Evolutionary conservation across 1,140 invertebrate genomes (phyloP), one percentile per base, ranked within the genome.

Genomic region (Drosophila serrata): DNA sequence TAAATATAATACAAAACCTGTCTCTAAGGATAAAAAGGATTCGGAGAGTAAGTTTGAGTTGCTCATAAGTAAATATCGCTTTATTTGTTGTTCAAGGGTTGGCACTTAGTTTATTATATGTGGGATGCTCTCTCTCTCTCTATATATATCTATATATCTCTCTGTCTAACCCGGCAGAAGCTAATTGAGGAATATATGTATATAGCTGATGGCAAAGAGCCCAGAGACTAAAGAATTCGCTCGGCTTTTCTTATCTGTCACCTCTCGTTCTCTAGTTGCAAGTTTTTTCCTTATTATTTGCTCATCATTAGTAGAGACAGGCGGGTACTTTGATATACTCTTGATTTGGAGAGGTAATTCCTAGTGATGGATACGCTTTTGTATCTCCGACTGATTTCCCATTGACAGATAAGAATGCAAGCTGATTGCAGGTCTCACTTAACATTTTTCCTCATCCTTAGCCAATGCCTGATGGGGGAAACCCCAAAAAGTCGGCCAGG

Each of bases 221-320:
- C 58, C 80, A 81, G 45, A 55, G 69, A 59, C 81, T 45, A 56
- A 70, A 11, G 17, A 46, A 37, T 53, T 55, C 15, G 31, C 31
- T 29, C 12, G n/a, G 35, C 27, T 40, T 27, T 39, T 22, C 65
- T 58, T 48, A 72, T 70, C 64, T 22, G 13, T 11, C 33, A 37
- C 72, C n/a, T 57, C 58, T 22, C 37, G 42, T 13, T 43, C 29
- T 19, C 6, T 40, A 42, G 35, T 63, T 51, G 62, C n/a, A 60
- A 19, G 46, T 24, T 22, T 53, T 63, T 45, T 69, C 35, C 35
- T 29, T 27, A 60, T 62, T 85, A 74, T 88, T 88, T 88, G 84
- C 84, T 80, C 76, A 87, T 87, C 82, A 87, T 87, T 87, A 87
- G 76, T 51, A 51, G 19, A 60, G 35, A 49, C 31, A 37, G 57